Evolutionary conservation across 2,797 vertebrate genomes (phyloP).

Genomic region (Poeciliopsis paucimaculata): DNA sequence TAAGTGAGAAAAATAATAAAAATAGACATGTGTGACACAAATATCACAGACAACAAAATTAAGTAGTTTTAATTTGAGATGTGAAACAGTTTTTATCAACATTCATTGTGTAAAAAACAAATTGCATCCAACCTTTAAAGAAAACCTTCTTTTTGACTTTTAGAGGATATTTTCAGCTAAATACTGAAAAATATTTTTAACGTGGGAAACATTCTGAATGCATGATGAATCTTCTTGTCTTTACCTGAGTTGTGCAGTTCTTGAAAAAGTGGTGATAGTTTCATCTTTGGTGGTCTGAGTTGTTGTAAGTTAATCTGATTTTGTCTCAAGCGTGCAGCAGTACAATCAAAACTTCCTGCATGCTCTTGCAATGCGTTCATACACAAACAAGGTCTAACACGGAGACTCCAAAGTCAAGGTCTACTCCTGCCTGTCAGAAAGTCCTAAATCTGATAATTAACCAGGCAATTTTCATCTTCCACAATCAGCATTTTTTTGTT

Average conservation of each 20-base stretch:
- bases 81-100: background rate
- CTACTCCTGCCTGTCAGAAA: conserved; percentile 13
- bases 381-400: conserved; percentile 32
- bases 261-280: background rate
- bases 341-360: conserved; percentile 40
- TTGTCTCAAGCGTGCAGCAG: conserved; percentile 10
- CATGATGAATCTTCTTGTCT: background rate
- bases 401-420: conserved; percentile 9
- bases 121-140: too few species aligned
- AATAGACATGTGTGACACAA: background rate
- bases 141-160: too few species aligned
- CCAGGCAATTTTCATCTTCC: conserved; percentile 30
- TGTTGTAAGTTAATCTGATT: conserved; percentile 20
- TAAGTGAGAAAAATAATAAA: background rate
- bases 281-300: conserved; percentile 29
- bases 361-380: conserved; percentile 27
- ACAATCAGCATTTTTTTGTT: conserved; percentile 23
- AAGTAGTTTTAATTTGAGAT: background rate
- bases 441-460: conserved; percentile 33
- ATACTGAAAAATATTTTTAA: background rate
- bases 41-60: background rate
- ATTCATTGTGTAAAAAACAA: background rate
- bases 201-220: background rate
- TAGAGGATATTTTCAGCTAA: background rate
- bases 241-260: background rate